Base-by-base conservation (phyloP, 2,888 invertebrate genomes). In the Xylocampa areola region DNA sequence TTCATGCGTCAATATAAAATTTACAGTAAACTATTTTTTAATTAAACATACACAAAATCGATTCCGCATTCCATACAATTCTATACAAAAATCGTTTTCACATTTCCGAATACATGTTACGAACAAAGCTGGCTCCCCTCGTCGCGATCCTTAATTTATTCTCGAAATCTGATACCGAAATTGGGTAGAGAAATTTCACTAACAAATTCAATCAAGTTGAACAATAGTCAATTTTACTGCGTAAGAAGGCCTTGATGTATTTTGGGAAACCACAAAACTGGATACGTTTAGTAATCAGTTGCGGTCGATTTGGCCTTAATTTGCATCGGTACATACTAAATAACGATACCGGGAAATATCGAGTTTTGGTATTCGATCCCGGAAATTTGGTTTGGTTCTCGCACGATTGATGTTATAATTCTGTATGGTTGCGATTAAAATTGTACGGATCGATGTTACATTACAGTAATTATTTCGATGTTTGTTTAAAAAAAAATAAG, bases 161-260 rank as follows among this genome's bases (percentile, higher is more conserved):
- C 27, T 23, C 41, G 13, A 62, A 74, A 71, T 51, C 62, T 70
- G 65, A 69, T 55, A 58, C 57, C 35, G 11, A 68, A 65, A 69
- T 69, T 57, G 47, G 33, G 39, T 64, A 50, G 51, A 39, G 44
- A 32, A 48, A 62, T 63, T 54, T 63, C 57, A 54, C 58, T 55
- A 67, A 58, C 67, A 65, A 73, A 77, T 81, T 77, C 69, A 77
- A 81, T 79, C 69, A 70, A 63, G 44, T 53, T 47, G 51, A 65
- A 77, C 74, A 79, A 77, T 74, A 71, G 64, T 52, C 63, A 72
- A 80, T 80, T 77, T 65, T 55, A 70, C 54, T 32, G 37, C 41
- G 40, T 53, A 47, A 36, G 40, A 54, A n/a, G 51, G 35, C 17
- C 29, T 44, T 63, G 62, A 64, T 65, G 32, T 65, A 68, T 73